These are phyloP conservation scores for Adrianichthys oophorus DNA, from an alignment of 2,797 vertebrate species.

Conservation along the genomic window DNA sequence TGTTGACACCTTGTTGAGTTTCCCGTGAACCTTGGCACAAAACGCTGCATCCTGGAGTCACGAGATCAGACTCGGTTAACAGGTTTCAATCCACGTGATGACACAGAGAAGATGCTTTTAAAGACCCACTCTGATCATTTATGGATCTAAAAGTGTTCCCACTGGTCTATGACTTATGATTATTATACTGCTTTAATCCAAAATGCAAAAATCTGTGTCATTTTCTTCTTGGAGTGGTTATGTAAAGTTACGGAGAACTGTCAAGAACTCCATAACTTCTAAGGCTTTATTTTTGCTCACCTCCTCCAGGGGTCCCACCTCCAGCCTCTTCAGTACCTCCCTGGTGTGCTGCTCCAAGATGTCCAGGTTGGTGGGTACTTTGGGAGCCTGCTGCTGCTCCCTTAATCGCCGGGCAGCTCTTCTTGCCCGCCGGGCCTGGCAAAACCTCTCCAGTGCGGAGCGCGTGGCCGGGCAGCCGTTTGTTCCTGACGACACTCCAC, in stretches of 20 bases:
- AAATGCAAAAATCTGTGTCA: too few relatives aligned
- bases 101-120: neutral
- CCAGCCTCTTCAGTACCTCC: constrained; percentile 91
- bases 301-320: constrained; percentile 92
- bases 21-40: constrained; percentile 86
- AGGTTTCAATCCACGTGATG: neutral
- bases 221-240: too few relatives aligned
- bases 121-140: neutral
- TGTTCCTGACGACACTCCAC: constrained; percentile 25
- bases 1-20: constrained; percentile 92
- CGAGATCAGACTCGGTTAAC: neutral
- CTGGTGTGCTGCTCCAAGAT: constrained; percentile 94
- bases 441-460: constrained; percentile 83
- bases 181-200: too few relatives aligned
- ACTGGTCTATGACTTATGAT: too few relatives aligned
- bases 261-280: neutral
- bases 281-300: constrained; percentile 64
- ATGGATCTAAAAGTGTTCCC: too few relatives aligned
- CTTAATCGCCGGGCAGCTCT: constrained; percentile 86
- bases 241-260: too few relatives aligned
- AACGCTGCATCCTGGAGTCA: constrained; percentile 78
- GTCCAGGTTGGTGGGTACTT: constrained; percentile 90
- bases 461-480: constrained; percentile 83
- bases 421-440: constrained; percentile 84
- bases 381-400: constrained; percentile 81